Conservation (phyloP, 2,113 vertebrate species). For the Rissa tridactyla region DNA sequence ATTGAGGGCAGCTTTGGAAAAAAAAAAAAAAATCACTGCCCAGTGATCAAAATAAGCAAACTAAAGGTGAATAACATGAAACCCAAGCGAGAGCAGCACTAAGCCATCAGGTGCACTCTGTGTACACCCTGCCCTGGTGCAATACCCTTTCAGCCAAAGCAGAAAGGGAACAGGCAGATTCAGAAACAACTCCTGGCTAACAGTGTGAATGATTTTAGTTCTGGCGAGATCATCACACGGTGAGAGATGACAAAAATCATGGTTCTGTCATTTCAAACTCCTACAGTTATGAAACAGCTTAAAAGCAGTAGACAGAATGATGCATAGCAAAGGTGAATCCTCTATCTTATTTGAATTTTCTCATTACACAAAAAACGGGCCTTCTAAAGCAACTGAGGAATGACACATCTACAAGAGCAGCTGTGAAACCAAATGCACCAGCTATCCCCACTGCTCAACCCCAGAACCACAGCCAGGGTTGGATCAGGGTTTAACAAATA, state of each 20-base stretch:
- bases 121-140: background rate
- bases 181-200: background rate
- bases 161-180: background rate
- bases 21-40: background rate
- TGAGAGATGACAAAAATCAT: background rate
- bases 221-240: background rate
- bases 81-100: background rate
- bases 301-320: background rate
- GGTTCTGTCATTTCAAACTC: background rate
- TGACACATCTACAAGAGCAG: background rate
- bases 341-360: background rate
- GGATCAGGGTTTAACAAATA: background rate
- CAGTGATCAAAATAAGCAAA: background rate
- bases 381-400: background rate
- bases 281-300: background rate
- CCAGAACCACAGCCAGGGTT: background rate
- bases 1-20: background rate
- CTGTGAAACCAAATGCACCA: background rate
- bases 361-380: background rate
- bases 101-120: background rate
- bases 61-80: background rate
- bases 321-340: background rate
- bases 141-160: background rate
- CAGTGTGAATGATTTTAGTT: accelerated
- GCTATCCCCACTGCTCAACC: background rate